Base-by-base conservation (phyloP, 2,888 invertebrate species). In the Malthinus flaveolus region DNA sequence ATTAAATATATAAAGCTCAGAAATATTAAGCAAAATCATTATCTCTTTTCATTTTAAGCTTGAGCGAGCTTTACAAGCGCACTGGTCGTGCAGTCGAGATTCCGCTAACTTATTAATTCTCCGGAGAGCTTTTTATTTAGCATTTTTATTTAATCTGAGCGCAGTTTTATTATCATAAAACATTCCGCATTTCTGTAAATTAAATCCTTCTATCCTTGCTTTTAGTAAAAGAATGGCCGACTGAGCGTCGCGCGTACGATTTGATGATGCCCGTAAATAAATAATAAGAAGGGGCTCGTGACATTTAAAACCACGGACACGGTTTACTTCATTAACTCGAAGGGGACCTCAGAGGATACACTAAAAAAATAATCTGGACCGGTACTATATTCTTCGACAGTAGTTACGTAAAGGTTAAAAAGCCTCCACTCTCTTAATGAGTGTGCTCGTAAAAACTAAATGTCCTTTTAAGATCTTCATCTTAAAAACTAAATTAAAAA, bases 141-240 rank as follows among this genome's bases (percentile, higher is more conserved):
- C 77, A 77, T 77, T 77, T 77, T 77, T 76, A 77, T 77, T 76
- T 75, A 76, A 77, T 75, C 75, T 75, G 75, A 76, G 73, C 75
- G 74, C 71, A 69, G 73, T 77, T 77, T 76, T 77, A 77, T 77
- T 77, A 77, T 73, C 74, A 75, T 74, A 75, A 76, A 76, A 76
- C 74, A 77, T 75, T 76, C 75, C 75, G 70, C 76, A 75, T 76
- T 76, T 77, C 76, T 77, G 73, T 76, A 75, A 76, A 76, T 77
- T 74, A 75, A 77, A 76, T 75, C 75, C 74, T 76, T 75, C 70
- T 71, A 62, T 66, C 63, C 62, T 59, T 62, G 66, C 61, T 63
- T 60, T 23, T 51, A 59, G 58, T 56, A 49, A 49, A 49, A 55
- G 39, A 42, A 53, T 54, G 54, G 61, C 46, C 61, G 46, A 36